Evolutionary conservation across 2,113 vertebrate species (phyloP).

Genomic region (Odontesthes bonariensis): DNA sequence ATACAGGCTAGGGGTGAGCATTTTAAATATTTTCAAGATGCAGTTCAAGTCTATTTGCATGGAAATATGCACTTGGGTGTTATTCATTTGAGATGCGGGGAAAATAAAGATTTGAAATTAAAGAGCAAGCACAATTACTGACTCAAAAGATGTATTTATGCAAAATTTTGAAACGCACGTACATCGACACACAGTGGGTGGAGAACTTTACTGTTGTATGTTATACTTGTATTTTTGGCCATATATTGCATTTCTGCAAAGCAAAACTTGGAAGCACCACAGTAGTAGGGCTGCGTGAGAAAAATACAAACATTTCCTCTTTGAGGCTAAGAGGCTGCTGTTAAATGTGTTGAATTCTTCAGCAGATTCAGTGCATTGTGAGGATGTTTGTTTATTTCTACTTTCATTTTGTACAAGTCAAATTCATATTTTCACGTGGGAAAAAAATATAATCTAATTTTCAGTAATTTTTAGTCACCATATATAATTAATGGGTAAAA

Average conservation of each 20-base stretch:
- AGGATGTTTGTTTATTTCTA: slow-evolving; percentile 57
- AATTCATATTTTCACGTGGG: slow-evolving; percentile 21
- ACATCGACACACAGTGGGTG: not conserved
- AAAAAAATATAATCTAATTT: not conserved
- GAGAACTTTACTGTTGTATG: not conserved
- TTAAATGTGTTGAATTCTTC: slow-evolving; percentile 11
- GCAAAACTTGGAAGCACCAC: too few species aligned
- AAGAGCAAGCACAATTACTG: slow-evolving; percentile 52
- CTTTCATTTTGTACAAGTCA: too few species aligned
- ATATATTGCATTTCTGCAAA: too few species aligned
- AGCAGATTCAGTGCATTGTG: slow-evolving; percentile 28
- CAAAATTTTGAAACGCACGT: slow-evolving; percentile 24
- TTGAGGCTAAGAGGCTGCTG: slow-evolving; percentile 9
- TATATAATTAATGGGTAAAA: slow-evolving; percentile 56
- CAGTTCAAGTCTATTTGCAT: slow-evolving; percentile 58
- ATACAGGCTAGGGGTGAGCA: slow-evolving; percentile 38
- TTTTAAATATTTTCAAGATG: slow-evolving; percentile 65
- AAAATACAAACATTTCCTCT: not conserved
- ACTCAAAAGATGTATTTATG: slow-evolving; percentile 29
- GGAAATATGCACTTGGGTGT: slow-evolving; percentile 56
- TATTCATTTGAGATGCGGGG: slow-evolving; percentile 36
- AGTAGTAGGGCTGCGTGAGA: not conserved
- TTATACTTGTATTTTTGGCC: too few species aligned
- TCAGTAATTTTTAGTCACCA: slow-evolving; percentile 15
- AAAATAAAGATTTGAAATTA: slow-evolving; percentile 29